Conservation (phyloP, 2,113 vertebrate species). For the Albula glossodonta region DNA sequence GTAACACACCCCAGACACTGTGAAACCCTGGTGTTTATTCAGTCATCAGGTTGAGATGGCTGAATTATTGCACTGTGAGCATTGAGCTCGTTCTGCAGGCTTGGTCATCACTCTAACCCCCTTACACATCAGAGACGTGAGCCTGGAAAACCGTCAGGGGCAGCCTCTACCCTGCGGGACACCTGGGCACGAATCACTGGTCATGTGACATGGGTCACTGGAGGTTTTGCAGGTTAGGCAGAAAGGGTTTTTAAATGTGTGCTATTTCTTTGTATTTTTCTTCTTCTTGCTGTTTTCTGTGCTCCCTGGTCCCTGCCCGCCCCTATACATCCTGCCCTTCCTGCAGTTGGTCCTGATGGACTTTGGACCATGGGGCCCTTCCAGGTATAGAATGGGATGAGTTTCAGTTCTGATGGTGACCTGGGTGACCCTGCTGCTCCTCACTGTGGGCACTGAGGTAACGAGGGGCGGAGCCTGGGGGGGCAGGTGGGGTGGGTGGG, state of each 20-base stretch:
- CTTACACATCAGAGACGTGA: not conserved
- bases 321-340: not conserved
- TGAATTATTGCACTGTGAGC: constrained; percentile 50
- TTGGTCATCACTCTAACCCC: constrained; percentile 44
- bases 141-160: not conserved
- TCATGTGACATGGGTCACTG: not conserved
- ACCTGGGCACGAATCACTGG: not conserved
- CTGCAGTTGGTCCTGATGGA: not conserved
- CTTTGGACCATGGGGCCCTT: not conserved
- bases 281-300: not conserved
- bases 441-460: constrained; percentile 67
- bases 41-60: constrained; percentile 40
- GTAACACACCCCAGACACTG: not conserved
- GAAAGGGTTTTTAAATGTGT: constrained; percentile 21
- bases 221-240: constrained; percentile 59
- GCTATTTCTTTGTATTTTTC: constrained; percentile 14
- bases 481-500: constrained; percentile 29
- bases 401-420: not conserved
- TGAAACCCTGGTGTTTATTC: not conserved
- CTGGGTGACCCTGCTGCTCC: constrained; percentile 46
- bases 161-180: not conserved
- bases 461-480: constrained; percentile 44
- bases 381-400: not conserved
- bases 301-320: not conserved
- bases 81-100: constrained; percentile 45